Conservation (phyloP, 2,113 vertebrate species). For the Eonycteris spelaea region DNA sequence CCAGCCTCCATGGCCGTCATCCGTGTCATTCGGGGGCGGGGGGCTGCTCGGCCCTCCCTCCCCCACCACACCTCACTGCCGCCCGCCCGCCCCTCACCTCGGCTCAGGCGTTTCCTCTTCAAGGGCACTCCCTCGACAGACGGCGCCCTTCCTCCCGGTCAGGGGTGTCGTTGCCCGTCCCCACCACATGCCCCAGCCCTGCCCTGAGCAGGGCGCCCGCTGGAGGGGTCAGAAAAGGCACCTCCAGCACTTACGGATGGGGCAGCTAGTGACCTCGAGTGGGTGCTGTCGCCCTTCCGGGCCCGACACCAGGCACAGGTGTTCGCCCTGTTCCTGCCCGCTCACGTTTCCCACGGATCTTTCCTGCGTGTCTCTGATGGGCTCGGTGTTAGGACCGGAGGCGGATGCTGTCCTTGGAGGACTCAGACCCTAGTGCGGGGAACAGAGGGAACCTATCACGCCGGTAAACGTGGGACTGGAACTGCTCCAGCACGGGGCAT, state of each 20-base stretch:
- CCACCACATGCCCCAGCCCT: rapidly evolving
- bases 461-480: too few species aligned
- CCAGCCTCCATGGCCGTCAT: rapidly evolving
- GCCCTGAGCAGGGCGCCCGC: too few species aligned
- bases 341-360: rapidly evolving
- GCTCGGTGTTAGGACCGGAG: neutral
- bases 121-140: neutral
- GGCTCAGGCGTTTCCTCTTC: neutral
- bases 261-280: too few species aligned
- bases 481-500: neutral
- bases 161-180: neutral
- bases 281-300: rapidly evolving
- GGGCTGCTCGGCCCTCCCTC: neutral
- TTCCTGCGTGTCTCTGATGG: neutral
- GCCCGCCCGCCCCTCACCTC: neutral
- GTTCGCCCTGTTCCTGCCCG: neutral
- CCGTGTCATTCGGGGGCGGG: neutral
- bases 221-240: neutral
- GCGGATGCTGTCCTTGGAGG: neutral
- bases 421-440: too few species aligned
- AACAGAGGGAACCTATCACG: too few species aligned
- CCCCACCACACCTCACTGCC: rapidly evolving
- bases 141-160: neutral
- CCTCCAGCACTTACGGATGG: rapidly evolving
- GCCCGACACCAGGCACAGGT: neutral